Percentiles rank a stretch among this genome's conserved stretches.
Conservation (phyloP, 2,797 vertebrate genomes). For the Morus bassanus region DNA sequence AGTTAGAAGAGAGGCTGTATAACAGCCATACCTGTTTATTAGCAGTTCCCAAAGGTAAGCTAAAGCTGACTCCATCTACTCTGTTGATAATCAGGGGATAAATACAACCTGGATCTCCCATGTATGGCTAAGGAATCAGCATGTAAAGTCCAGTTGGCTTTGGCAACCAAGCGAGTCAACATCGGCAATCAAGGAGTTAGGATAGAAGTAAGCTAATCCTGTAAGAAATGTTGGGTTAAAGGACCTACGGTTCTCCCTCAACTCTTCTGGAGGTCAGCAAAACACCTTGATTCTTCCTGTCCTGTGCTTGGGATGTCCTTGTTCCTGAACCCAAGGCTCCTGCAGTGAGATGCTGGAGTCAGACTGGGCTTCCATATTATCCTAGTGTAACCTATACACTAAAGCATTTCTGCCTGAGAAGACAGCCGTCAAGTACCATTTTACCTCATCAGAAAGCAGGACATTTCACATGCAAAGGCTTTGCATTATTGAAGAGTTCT, state of each 20-base stretch:
- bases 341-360: background rate
- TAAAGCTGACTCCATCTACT: background rate
- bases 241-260: background rate
- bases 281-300: background rate
- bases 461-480: background rate
- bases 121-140: background rate
- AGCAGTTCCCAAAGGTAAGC: background rate
- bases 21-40: background rate
- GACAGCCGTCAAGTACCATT: background rate
- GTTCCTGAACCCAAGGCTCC: background rate
- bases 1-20: background rate
- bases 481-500: background rate
- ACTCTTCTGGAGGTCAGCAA: background rate
- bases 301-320: background rate
- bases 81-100: background rate
- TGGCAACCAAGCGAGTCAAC: background rate
- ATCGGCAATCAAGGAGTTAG: background rate
- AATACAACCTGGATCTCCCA: background rate
- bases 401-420: background rate
- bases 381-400: background rate
- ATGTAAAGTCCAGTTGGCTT: background rate
- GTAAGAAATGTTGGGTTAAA: background rate
- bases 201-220: background rate
- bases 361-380: background rate
- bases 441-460: background rate